Percentiles rank a stretch among this genome's conserved stretches.
These are phyloP conservation scores for Loripinus fragilis DNA, from an alignment of 2,888 invertebrate genomes.

Conservation along the genomic window DNA sequence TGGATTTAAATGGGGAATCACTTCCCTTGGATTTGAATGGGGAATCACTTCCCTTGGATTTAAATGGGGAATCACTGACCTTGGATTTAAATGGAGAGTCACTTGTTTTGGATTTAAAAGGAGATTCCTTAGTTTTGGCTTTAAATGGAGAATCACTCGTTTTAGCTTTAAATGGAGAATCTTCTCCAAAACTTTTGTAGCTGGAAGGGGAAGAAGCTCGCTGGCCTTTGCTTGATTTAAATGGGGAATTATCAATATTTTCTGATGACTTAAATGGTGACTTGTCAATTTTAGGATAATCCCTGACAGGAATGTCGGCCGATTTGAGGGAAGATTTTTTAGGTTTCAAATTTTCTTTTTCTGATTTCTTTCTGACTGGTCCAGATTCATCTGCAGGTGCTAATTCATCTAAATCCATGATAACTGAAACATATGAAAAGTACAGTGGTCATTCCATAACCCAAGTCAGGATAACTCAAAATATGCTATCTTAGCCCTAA, in stretches of 20 bases:
- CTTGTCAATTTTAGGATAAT: not conserved
- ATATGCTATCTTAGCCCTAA: too few species aligned
- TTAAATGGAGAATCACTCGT: slow-evolving; percentile 43
- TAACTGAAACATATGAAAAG: slow-evolving; percentile 66
- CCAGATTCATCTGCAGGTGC: slow-evolving; percentile 43
- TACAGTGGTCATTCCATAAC: too few species aligned
- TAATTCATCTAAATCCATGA: slow-evolving; percentile 62
- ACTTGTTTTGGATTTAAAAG: slow-evolving; percentile 7
- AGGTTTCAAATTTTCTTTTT: slow-evolving; percentile 36
- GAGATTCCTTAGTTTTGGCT: slow-evolving; percentile 17
- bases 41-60: slow-evolving; percentile 24
- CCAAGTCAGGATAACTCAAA: too few species aligned
- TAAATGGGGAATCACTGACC: slow-evolving; percentile 30
- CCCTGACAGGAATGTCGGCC: slow-evolving; percentile 1
- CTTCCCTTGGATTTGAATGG: not conserved
- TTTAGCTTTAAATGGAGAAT: slow-evolving; percentile 49
- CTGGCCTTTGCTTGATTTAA: slow-evolving; percentile 31
- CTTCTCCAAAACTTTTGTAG: slow-evolving; percentile 3
- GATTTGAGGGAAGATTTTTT: slow-evolving; percentile 32
- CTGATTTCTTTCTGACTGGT: slow-evolving; percentile 23
- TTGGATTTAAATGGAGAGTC: slow-evolving; percentile 29
- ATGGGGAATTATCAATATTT: slow-evolving; percentile 36
- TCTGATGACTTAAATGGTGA: slow-evolving; percentile 44
- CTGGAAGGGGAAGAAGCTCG: not conserved
- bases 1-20: slow-evolving; percentile 45